A percentile compares a stretch with the other conserved stretches of the same genome.
Conservation (phyloP, 2,797 vertebrate species). For the Saxicola maurus region DNA sequence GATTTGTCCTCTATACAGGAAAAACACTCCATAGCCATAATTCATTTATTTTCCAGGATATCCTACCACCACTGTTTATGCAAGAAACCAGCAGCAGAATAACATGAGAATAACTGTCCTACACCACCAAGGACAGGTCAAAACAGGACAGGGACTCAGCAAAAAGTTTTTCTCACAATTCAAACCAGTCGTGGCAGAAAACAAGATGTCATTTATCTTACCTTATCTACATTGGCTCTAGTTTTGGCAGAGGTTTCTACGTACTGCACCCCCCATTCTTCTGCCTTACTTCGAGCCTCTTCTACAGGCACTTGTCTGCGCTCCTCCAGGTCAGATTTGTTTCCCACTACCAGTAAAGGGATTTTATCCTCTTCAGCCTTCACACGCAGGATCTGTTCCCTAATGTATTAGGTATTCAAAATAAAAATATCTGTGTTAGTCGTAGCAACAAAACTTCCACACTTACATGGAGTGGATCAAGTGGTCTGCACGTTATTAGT, state of each 20-base stretch:
- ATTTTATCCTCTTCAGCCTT: constrained; percentile 94
- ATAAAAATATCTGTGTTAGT: not conserved
- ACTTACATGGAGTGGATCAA: not conserved
- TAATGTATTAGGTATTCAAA: constrained; percentile 48
- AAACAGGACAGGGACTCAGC: not conserved
- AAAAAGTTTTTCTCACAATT: not conserved
- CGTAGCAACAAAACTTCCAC: not conserved
- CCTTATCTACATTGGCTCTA: constrained; percentile 95
- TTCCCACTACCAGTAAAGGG: constrained; percentile 90
- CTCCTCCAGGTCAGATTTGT: constrained; percentile 95
- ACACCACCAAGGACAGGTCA: not conserved
- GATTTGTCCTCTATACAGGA: not conserved
- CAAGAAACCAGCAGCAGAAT: not conserved
- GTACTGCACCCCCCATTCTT: constrained; percentile 90
- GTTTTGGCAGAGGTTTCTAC: constrained; percentile 97
- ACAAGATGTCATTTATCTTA: constrained; percentile 29
- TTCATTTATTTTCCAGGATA: not conserved
- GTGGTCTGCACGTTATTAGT: not conserved
- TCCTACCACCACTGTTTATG: not conserved
- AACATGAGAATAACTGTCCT: not conserved
- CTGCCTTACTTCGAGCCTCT: constrained; percentile 81
- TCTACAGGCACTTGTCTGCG: constrained; percentile 87
- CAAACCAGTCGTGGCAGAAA: not conserved
- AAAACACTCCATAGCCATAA: not conserved
- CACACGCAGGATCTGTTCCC: constrained; percentile 94